These are phyloP conservation scores for Aurelia sp. DNA, from an alignment of 30 jellyfish, hydroid and myxozoan species.

Conservation along the genomic window DNA sequence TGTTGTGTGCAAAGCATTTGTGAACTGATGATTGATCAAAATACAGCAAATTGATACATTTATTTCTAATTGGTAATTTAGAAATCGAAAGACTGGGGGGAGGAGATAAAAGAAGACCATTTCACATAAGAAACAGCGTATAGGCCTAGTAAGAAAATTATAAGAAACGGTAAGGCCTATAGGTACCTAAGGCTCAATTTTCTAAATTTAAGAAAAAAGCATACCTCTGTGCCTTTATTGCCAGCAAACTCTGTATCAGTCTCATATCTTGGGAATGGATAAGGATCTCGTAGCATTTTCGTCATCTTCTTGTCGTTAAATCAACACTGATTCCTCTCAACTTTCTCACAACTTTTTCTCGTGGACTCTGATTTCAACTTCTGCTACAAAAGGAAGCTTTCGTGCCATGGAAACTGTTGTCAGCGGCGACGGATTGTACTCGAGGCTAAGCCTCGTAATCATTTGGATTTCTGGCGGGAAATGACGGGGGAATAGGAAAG, in stretches of 20 bases:
- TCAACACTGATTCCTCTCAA: neutral
- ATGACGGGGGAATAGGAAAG: too few relatives aligned
- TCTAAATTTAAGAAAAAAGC: neutral
- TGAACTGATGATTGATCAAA: too few relatives aligned
- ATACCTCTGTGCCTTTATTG: conserved; percentile 53
- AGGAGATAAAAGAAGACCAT: too few relatives aligned
- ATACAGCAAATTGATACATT: too few relatives aligned
- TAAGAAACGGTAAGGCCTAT: too few relatives aligned
- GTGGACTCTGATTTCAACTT: neutral
- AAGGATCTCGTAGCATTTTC: conserved; percentile 91
- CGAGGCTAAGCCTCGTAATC: conserved; percentile 36
- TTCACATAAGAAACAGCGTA: too few relatives aligned
- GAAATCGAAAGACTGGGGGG: too few relatives aligned
- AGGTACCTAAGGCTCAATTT: too few relatives aligned
- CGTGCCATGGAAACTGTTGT: conserved; percentile 31
- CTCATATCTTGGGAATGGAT: conserved; percentile 86
- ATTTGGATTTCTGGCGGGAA: neutral
- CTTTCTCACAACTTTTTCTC: neutral
- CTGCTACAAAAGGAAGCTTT: too few relatives aligned
- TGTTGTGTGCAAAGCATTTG: too few relatives aligned
- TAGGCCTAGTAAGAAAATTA: too few relatives aligned
- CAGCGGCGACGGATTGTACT: conserved; percentile 5
- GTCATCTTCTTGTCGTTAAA: neutral
- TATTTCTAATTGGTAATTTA: too few relatives aligned
- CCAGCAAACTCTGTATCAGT: conserved; percentile 80